A percentile compares a stretch with the other conserved stretches of the same genome.
phyloP scores from a whole-genome alignment of 2,888 invertebrate genomes.

The Drosophila subsilvestris region DNA sequence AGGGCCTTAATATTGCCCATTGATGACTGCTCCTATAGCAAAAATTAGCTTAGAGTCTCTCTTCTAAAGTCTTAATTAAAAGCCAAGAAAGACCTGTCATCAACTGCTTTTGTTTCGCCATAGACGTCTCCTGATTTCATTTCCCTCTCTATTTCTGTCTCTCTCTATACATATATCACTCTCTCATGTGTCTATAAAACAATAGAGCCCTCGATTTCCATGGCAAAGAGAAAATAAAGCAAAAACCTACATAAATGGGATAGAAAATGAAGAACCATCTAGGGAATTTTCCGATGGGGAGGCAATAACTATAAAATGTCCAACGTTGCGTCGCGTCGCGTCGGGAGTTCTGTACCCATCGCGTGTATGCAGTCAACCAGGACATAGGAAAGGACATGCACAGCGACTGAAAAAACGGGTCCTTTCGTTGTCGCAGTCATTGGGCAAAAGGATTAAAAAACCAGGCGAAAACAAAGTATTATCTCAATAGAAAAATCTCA shows the following conservation, averaged over 20 bases:
- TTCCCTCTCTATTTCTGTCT: not conserved
- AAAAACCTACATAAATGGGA: slow-evolving; percentile 63
- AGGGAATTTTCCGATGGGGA: slow-evolving; percentile 64
- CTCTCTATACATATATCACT: slow-evolving; percentile 26
- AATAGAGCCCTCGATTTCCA: slow-evolving; percentile 69
- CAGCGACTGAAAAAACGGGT: slow-evolving; percentile 38
- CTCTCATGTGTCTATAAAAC: slow-evolving; percentile 68
- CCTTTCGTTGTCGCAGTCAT: slow-evolving; percentile 57
- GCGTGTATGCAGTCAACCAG: slow-evolving; percentile 66
- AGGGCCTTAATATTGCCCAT: not conserved
- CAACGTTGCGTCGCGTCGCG: slow-evolving; percentile 45
- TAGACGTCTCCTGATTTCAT: not conserved
- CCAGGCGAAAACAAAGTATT: slow-evolving; percentile 65
- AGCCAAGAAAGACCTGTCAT: not conserved
- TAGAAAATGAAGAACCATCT: slow-evolving; percentile 71
- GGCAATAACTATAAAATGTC: slow-evolving; percentile 78
- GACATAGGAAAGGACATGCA: slow-evolving; percentile 26
- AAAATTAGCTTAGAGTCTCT: no score
- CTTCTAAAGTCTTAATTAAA: no score
- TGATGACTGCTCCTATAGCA: not conserved
- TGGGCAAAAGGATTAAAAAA: slow-evolving; percentile 76
- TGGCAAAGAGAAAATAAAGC: slow-evolving; percentile 64
- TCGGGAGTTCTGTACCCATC: slow-evolving; percentile 24
- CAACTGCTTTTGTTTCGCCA: not conserved
- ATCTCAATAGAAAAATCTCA: slow-evolving; percentile 77